Evolutionary conservation across 2,113 vertebrate genomes (phyloP).

Genomic region (Mirounga angustirostris): DNA sequence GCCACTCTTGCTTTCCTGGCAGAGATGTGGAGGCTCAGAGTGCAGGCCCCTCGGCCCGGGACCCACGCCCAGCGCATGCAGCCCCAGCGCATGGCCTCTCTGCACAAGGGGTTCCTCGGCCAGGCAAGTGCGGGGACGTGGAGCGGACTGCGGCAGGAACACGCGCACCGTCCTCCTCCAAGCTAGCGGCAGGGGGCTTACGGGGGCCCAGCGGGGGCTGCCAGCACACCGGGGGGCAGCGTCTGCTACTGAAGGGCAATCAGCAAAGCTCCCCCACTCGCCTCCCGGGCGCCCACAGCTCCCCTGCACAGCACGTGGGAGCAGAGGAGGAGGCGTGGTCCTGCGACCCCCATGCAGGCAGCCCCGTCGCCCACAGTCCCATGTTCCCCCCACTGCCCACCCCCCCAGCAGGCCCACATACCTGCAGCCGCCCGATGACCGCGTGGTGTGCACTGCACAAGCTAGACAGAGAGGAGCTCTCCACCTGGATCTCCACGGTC

Average conservation of each 20-base stretch:
- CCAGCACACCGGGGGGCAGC: background rate
- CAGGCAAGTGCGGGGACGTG: too few relatives aligned
- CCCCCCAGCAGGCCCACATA: conserved; percentile 46
- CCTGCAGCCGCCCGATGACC: conserved; percentile 92
- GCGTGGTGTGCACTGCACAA: conserved; percentile 93
- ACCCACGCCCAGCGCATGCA: accelerated
- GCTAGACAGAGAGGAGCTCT: conserved; percentile 90
- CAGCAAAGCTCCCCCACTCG: background rate
- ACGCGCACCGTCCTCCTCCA: background rate
- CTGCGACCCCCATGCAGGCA: accelerated
- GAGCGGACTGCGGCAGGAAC: accelerated
- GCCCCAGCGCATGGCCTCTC: background rate
- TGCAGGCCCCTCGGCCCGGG: background rate
- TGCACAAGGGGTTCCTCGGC: too few relatives aligned
- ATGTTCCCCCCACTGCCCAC: accelerated
- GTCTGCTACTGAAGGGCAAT: accelerated
- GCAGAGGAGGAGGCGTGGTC: background rate
- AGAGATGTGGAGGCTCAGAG: accelerated
- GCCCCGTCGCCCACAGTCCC: background rate
- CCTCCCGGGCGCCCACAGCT: background rate
- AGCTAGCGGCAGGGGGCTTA: accelerated
- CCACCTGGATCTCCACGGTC: conserved; percentile 90
- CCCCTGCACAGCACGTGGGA: background rate
- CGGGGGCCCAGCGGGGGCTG: accelerated
- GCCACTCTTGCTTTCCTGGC: background rate